Evolutionary conservation across 2,888 invertebrate genomes (phyloP).

Genomic region (Volucella zonaria): DNA sequence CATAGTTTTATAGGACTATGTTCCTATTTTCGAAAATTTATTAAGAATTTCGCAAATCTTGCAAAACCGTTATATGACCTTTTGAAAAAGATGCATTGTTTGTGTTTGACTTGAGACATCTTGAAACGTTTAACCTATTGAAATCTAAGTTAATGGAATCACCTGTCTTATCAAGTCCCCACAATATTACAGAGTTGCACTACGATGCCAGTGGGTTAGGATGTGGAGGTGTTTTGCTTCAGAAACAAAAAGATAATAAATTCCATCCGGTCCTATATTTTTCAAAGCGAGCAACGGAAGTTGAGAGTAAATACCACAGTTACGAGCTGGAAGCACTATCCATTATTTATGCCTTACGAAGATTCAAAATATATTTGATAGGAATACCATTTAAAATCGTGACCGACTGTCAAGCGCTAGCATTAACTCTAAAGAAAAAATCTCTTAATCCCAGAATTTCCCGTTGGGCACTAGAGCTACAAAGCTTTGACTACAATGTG

Average conservation of each 20-base stretch:
- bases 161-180: constrained; percentile 29
- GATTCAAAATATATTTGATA: no score
- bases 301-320: constrained; percentile 75
- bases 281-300: constrained; percentile 74
- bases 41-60: constrained; percentile 26
- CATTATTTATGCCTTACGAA: no score
- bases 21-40: constrained; percentile 39
- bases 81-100: constrained; percentile 27
- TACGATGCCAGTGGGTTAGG: constrained; percentile 75
- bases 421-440: no score
- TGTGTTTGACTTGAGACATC: constrained; percentile 13
- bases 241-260: constrained; percentile 59
- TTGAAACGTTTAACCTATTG: constrained; percentile 20
- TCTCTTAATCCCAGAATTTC: no score
- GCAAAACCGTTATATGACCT: constrained; percentile 25
- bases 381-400: no score
- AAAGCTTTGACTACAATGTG: no score
- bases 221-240: constrained; percentile 64
- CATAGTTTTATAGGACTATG: constrained; percentile 31
- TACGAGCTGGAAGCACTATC: no score
- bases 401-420: no score
- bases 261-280: constrained; percentile 75
- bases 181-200: constrained; percentile 72
- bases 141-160: constrained; percentile 21
- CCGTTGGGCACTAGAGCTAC: no score